Conservation (phyloP, 2,797 vertebrate genomes). For the Molothrus ater region DNA sequence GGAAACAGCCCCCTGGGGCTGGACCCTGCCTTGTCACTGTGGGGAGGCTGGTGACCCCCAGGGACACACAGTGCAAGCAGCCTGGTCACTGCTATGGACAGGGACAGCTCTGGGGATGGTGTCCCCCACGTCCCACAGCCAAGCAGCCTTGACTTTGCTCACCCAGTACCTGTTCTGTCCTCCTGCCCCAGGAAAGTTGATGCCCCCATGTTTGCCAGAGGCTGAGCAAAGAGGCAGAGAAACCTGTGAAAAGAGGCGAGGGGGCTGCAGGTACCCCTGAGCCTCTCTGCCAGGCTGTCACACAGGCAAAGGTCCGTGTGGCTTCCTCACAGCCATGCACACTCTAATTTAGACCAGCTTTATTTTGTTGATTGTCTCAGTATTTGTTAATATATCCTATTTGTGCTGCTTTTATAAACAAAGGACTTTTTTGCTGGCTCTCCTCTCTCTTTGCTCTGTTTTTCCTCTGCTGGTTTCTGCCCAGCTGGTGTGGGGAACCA, state of each 20-base stretch:
- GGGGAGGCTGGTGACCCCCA: not conserved
- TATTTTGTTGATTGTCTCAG: not conserved
- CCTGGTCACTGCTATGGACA: accelerated
- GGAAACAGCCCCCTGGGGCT: not conserved
- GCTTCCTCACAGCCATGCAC: not conserved
- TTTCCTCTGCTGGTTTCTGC: not conserved
- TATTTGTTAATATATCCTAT: not conserved
- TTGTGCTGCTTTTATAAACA: not conserved
- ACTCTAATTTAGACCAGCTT: not conserved
- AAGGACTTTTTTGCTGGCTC: not conserved
- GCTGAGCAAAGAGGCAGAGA: not conserved
- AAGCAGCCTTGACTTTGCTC: not conserved
- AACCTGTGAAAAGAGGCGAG: accelerated
- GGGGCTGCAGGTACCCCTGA: not conserved
- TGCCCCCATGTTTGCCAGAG: not conserved
- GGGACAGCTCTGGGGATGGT: not conserved
- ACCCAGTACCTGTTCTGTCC: not conserved
- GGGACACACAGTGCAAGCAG: accelerated
- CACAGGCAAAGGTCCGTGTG: accelerated
- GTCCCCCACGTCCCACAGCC: not conserved
- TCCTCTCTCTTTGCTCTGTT: not conserved
- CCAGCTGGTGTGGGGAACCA: not conserved
- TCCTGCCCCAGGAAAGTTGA: not conserved
- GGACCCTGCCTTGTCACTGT: not conserved
- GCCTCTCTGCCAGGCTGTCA: accelerated